Evolutionary conservation across 1,140 invertebrate genomes (phyloP), one percentile per base, ranked within the genome.

Genomic region (Heliothis subflexa): DNA sequence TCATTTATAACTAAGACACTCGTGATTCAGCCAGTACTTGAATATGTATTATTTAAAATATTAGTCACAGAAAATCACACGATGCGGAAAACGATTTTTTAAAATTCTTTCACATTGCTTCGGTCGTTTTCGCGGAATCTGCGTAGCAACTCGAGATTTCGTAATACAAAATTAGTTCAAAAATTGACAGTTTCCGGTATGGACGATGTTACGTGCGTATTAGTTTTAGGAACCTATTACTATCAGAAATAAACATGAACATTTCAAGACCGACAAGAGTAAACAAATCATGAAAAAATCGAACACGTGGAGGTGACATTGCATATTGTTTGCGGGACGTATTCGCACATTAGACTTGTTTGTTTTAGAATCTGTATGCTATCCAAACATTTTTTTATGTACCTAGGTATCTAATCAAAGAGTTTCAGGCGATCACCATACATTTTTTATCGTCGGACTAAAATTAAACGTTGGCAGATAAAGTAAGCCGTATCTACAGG

Each of bases 361-460:
- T 33, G 9, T n/a, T 9, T 57, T 57, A 25, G 11, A n/a, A 25
- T 68, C n/a, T n/a, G 59, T 52, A 68, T 13, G 47, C 45, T 28
- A n/a, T 33, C 49, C 33, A 55, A 55, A 55, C 45, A 18, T 40
- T 40, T 40, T 33, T 62, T 28, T 25, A 33, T 61, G 71, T 74
- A n/a, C n/a, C n/a, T n/a, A n/a, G n/a, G n/a, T n/a, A n/a, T n/a
- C n/a, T n/a, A 55, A 74, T 61, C 33, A 49, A 45, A 61, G 16
- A 49, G 14, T 13, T 59, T 61, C 33, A 45, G 71, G 11, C 14
- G 28, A 40, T 18, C 28, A 11, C n/a, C 50, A 16, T 72, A 72
- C 68, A 33, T n/a, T 72, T 70, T 55, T 72, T 72, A 72, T 72
- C 68, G 68, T 72, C 14, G 14, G 28, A 33, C 52, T 55, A 72